phyloP scores from a whole-genome alignment of 2,113 vertebrate genomes.

The Cyanoliseus patagonus region DNA sequence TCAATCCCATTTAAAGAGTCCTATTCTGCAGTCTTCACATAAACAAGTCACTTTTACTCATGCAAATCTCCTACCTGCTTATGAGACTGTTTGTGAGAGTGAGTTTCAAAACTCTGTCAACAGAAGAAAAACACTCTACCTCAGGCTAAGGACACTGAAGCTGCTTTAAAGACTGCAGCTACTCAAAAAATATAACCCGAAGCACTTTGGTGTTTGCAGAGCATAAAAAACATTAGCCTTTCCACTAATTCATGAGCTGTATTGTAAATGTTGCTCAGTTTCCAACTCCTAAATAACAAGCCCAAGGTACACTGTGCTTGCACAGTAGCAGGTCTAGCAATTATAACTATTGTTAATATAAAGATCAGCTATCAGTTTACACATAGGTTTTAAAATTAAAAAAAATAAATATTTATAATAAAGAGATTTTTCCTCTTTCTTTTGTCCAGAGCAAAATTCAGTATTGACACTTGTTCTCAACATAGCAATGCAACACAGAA shows the following conservation, averaged over 20 bases:
- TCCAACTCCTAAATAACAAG: not conserved
- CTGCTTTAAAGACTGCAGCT: not conserved
- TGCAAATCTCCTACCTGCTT: not conserved
- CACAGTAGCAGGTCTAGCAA: not conserved
- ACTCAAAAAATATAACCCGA: not conserved
- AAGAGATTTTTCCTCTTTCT: not conserved
- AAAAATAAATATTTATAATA: not conserved
- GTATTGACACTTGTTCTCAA: not conserved
- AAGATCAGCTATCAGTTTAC: not conserved
- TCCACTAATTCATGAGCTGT: not conserved
- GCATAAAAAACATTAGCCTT: not conserved
- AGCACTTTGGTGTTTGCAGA: not conserved
- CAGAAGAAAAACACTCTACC: not conserved
- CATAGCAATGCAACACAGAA: not conserved
- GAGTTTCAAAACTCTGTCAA: not conserved
- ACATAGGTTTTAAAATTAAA: not conserved
- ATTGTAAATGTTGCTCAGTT: not conserved
- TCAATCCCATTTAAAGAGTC: not conserved
- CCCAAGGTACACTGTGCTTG: too few species aligned
- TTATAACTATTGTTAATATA: not conserved
- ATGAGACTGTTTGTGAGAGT: not conserved
- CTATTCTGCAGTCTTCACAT: not conserved
- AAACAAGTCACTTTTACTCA: not conserved
- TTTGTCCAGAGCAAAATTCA: accelerated
- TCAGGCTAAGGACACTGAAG: not conserved